These are phyloP conservation scores for Panthera uncia DNA, from an alignment of 2,113 vertebrate genomes.

Conservation along the genomic window DNA sequence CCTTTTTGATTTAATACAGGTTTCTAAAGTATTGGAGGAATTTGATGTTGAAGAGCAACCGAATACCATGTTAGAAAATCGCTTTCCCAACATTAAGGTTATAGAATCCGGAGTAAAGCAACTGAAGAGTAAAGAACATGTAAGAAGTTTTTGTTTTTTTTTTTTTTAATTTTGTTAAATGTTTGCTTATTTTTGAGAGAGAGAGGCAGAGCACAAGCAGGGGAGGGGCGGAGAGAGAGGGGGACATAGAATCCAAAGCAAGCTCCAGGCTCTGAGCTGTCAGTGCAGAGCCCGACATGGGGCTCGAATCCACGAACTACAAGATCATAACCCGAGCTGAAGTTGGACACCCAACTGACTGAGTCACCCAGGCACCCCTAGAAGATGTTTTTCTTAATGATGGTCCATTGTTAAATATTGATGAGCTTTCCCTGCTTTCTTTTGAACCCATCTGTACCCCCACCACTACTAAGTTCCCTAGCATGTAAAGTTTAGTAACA, in stretches of 20 bases:
- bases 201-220: too few species aligned
- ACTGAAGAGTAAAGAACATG: conserved; percentile 87
- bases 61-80: conserved; percentile 87
- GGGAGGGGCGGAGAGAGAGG: too few species aligned
- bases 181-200: too few species aligned
- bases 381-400: too few species aligned
- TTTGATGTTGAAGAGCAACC: conserved; percentile 95
- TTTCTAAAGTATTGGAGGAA: conserved; percentile 93
- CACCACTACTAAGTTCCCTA: not conserved
- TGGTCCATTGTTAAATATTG: not conserved
- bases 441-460: not conserved
- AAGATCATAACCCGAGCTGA: too few species aligned
- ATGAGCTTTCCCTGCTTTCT: not conserved
- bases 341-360: too few species aligned
- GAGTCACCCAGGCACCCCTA: too few species aligned
- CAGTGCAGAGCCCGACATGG: too few species aligned
- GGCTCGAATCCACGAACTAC: too few species aligned
- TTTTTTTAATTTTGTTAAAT: not conserved
- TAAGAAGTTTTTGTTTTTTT: conserved; percentile 77
- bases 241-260: too few species aligned
- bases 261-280: too few species aligned
- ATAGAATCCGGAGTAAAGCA: conserved; percentile 90
- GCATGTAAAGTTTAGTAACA: not conserved
- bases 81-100: conserved; percentile 92
- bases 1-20: conserved; percentile 81